Evolutionary conservation across 2,888 invertebrate species (phyloP), one percentile per base, ranked within the genome.

Genomic region (Drosophila mulleri): DNA sequence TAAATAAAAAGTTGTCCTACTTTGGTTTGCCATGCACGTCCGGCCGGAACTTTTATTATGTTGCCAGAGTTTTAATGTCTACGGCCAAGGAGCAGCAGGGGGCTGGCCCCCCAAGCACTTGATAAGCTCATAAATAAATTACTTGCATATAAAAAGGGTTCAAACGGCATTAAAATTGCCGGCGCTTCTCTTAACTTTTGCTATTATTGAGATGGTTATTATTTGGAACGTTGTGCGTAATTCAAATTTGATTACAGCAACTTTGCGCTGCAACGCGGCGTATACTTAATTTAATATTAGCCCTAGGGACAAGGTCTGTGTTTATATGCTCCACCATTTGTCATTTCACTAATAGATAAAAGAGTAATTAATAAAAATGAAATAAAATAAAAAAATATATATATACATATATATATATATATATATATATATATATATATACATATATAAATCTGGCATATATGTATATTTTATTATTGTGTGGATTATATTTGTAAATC

Each of bases 61-160:
- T 79, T 81, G 85, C 82, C 88, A 23, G 83, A 75, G 70, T 88
- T 84, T 81, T 85, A 81, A 85, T 85, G 85, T 77, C 61, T 67
- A 58, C 53, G 56, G 66, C 68, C 67, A 26, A 50, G 48, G 42
- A 54, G 44, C 42, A 29, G 29, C 1, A 1, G 29, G 26, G 1
- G 26, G 26, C 26, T 1, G 16, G 1, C 20, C 6, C 32, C 47
- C 61, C 58, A 26, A 60, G 64, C 80, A 58, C 56, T 75, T 76
- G 67, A 67, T 62, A 60, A 73, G 57, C 67, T 70, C 88, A 81
- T 84, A 88, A 88, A 84, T 83, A 84, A 85, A 79, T 88, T 88
- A 86, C 68, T 67, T 61, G 61, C 59, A 62, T 41, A 52, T 60
- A 66, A 65, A 78, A 82, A 78, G 85, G 80, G 78, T 78, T 80